phyloP scores from a whole-genome alignment of 2,888 invertebrate genomes.

The Mechanitis messenoides region DNA sequence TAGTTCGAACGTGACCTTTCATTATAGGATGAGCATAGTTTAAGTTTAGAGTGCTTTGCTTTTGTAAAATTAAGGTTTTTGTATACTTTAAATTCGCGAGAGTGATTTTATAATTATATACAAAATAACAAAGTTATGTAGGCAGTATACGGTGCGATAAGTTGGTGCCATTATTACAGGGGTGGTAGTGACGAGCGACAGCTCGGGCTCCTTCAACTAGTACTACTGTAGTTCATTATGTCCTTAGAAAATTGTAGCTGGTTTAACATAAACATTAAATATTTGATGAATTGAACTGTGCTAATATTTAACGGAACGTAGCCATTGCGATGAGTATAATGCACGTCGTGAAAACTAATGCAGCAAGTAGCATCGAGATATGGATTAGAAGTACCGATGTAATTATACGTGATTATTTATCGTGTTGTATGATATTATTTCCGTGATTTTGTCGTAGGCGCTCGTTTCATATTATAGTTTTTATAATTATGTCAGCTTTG shows the following conservation, averaged over 20 bases:
- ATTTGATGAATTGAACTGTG: too few species aligned
- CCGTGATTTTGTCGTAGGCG: conserved; percentile 29
- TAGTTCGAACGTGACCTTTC: conserved; percentile 62
- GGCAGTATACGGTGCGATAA: conserved; percentile 76
- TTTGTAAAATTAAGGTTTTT: conserved; percentile 73
- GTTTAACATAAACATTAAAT: too few species aligned
- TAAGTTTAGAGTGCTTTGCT: conserved; percentile 77
- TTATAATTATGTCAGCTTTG: conserved; percentile 12
- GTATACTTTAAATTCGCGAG: conserved; percentile 72
- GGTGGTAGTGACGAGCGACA: conserved; percentile 66
- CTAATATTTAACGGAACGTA: background rate
- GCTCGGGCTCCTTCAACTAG: conserved; percentile 20
- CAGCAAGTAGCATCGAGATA: background rate
- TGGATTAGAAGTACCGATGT: conserved; percentile 12
- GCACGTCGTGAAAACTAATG: background rate
- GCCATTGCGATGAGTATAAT: background rate
- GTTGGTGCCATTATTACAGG: conserved; percentile 78
- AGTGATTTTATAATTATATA: conserved; percentile 68
- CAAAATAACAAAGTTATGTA: conserved; percentile 74
- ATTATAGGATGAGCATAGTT: conserved; percentile 65
- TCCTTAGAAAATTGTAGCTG: too few species aligned
- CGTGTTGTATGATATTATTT: conserved; percentile 34
- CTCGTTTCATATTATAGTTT: conserved; percentile 22
- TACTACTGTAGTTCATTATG: too few species aligned
- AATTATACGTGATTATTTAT: conserved; percentile 24